Evolutionary conservation across 1,140 invertebrate species (phyloP).

Genomic region (Brachionus manjavacas): DNA sequence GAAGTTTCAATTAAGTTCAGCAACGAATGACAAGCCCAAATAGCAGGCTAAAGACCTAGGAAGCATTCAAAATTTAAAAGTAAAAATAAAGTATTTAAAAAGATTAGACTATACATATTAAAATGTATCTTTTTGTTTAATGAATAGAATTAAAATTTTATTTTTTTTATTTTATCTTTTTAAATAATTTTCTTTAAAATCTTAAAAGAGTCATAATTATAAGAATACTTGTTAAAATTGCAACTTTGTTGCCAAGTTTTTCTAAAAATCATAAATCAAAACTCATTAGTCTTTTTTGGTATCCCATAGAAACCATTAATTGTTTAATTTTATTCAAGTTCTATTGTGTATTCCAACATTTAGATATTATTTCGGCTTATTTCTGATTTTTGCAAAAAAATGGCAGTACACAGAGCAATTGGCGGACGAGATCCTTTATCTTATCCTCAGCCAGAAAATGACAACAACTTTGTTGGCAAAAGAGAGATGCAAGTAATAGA

Average conservation of each 20-base stretch:
- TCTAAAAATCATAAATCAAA: constrained; percentile 32
- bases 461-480: constrained; percentile 49
- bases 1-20: no score
- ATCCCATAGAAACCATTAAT: constrained; percentile 27
- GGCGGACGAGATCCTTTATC: constrained; percentile 51
- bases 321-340: constrained; percentile 15
- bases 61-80: no score
- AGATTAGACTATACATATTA: no score
- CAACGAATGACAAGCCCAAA: no score
- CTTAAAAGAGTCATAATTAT: neutral
- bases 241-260: constrained; percentile 3
- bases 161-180: neutral
- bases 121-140: no score
- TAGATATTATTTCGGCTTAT: neutral
- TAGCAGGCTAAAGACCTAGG: no score
- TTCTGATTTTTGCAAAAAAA: constrained; percentile 10
- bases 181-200: neutral
- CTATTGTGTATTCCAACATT: constrained; percentile 11
- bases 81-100: no score
- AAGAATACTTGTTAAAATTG: neutral
- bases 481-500: constrained; percentile 47
- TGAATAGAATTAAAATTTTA: no score
- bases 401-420: constrained; percentile 41
- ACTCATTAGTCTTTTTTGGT: neutral
- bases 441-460: constrained; percentile 52